Evolutionary conservation across 30 jellyfish, hydroid and myxozoan genomes (phyloP).

Genomic region (Morbakka virulenta): DNA sequence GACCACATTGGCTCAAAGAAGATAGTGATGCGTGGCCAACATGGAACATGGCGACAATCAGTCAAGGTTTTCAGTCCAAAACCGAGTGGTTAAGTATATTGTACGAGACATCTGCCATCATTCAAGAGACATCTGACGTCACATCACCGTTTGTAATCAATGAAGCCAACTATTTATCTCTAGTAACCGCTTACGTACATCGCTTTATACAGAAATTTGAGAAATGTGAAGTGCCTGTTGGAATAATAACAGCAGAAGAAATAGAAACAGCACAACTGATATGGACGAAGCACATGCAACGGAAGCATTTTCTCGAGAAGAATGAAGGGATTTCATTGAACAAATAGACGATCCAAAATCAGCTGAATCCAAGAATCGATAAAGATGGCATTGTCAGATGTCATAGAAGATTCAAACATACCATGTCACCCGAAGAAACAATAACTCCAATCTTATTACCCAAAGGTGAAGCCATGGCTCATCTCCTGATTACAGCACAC

Average conservation of each 20-base stretch:
- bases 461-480: too few relatives aligned
- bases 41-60: too few relatives aligned
- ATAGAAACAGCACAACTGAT: not conserved
- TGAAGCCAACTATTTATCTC: conserved; percentile 5
- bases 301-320: not conserved
- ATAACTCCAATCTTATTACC: conserved; percentile 9
- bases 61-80: not conserved
- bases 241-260: too few relatives aligned
- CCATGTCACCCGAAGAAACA: conserved; percentile 7
- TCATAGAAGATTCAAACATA: not conserved
- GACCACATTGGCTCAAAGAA: too few relatives aligned
- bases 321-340: not conserved
- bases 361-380: not conserved
- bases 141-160: conserved; percentile 18
- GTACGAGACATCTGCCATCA: conserved; percentile 6
- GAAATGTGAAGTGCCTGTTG: too few relatives aligned
- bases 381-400: conserved; percentile 29
- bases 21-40: too few relatives aligned
- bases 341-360: not conserved
- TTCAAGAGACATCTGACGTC: not conserved
- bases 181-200: conserved; percentile 14
- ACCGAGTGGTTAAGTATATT: not conserved
- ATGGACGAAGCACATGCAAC: conserved; percentile 6
- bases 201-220: not conserved
- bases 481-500: too few relatives aligned